Conservation (phyloP, 2,797 vertebrate species). For the Crocidura indochinensis region DNA sequence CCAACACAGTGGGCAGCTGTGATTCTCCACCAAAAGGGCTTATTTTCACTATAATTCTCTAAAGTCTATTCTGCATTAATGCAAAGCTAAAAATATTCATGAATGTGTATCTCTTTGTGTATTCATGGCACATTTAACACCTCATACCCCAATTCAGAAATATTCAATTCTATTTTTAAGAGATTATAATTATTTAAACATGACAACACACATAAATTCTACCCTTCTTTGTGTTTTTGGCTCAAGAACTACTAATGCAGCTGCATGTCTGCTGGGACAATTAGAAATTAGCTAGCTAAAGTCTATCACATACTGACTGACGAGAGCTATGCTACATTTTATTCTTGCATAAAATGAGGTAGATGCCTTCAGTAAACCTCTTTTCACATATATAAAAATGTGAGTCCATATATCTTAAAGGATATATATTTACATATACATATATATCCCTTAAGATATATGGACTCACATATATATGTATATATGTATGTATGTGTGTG, state of each 20-base stretch:
- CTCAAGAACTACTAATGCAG: slow-evolving; percentile 49
- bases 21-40: background rate
- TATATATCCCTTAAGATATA: no score
- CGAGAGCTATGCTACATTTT: background rate
- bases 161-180: slow-evolving; percentile 49
- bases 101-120: background rate
- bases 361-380: background rate
- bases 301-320: background rate
- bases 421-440: no score
- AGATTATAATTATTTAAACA: slow-evolving; percentile 60
- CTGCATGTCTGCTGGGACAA: slow-evolving; percentile 16
- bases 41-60: background rate
- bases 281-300: slow-evolving; percentile 31
- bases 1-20: background rate
- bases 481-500: no score
- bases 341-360: background rate
- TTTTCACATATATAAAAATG: slow-evolving; percentile 30
- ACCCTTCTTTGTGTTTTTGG: slow-evolving; percentile 58
- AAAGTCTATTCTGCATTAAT: background rate
- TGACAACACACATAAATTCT: background rate
- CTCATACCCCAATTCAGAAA: background rate
- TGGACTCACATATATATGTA: no score
- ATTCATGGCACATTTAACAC: background rate
- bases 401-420: slow-evolving; percentile 32
- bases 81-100: background rate